These are phyloP conservation scores for Nycticryphes semicollaris DNA, from an alignment of 2,113 vertebrate genomes.

Conservation along the genomic window DNA sequence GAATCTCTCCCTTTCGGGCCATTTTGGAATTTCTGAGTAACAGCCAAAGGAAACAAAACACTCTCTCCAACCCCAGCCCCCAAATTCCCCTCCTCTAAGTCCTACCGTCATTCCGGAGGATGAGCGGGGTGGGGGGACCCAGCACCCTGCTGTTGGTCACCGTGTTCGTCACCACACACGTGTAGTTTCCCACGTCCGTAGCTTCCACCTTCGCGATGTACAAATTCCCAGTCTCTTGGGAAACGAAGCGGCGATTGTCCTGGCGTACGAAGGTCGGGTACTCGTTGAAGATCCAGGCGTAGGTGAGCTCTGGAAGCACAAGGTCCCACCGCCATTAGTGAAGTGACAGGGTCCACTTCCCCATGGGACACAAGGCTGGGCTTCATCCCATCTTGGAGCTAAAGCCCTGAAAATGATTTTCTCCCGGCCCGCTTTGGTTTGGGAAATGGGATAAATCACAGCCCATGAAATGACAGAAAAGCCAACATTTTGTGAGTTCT, in stretches of 20 bases:
- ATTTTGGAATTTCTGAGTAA: background rate
- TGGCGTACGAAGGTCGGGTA: constrained; percentile 91
- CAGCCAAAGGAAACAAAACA: fast-evolving
- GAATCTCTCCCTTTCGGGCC: background rate
- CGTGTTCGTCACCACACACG: constrained; percentile 92
- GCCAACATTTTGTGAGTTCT: background rate
- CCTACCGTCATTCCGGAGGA: constrained; percentile 92
- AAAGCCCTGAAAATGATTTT: background rate
- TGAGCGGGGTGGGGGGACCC: constrained; percentile 91
- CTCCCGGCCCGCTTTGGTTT: background rate
- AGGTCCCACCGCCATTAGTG: background rate
- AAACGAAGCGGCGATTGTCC: constrained; percentile 93
- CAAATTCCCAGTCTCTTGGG: constrained; percentile 93
- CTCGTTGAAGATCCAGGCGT: constrained; percentile 99
- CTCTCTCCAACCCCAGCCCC: background rate
- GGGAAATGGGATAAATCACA: fast-evolving
- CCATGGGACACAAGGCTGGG: fast-evolving
- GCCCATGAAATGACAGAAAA: fast-evolving
- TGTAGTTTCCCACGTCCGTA: constrained; percentile 95
- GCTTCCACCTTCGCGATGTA: constrained; percentile 96
- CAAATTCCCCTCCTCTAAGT: background rate
- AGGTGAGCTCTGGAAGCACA: constrained; percentile 85
- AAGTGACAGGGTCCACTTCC: background rate
- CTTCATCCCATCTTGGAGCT: background rate
- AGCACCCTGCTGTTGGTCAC: constrained; percentile 88